A percentile compares a stretch with the other conserved stretches of the same genome.
phyloP scores from a whole-genome alignment of 37 sponge, comb jelly and placozoan species.

The Halichondria panicea region DNA sequence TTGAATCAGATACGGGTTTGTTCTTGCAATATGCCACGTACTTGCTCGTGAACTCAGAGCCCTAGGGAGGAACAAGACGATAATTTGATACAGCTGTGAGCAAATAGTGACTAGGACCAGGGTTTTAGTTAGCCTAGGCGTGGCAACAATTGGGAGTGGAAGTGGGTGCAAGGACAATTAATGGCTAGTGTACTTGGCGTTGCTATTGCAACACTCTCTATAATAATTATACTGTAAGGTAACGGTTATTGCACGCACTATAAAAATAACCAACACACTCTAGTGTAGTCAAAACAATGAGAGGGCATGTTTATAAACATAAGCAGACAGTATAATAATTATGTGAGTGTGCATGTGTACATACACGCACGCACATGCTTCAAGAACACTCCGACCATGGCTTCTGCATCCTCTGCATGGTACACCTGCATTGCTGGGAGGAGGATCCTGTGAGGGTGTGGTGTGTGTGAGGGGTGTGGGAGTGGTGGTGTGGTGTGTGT shows the following conservation, averaged over 20 bases:
- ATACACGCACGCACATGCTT: slow-evolving; percentile 22
- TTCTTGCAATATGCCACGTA: slow-evolving; percentile 57
- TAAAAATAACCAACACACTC: no score
- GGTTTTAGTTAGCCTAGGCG: background rate
- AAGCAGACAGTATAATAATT: background rate
- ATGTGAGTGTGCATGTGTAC: background rate
- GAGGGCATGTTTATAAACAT: no score
- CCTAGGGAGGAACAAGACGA: slow-evolving; percentile 5
- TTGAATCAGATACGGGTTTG: slow-evolving; percentile 41
- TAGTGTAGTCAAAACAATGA: no score
- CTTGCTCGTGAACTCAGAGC: slow-evolving; percentile 4
- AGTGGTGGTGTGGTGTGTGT: no score
- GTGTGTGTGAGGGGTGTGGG: no score
- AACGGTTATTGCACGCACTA: no score
- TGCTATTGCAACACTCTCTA: no score
- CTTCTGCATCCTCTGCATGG: slow-evolving; percentile 17
- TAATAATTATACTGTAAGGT: no score
- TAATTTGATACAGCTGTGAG: background rate
- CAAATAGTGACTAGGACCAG: background rate
- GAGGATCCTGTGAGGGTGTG: slow-evolving; percentile 11
- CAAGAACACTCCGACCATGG: slow-evolving; percentile 24
- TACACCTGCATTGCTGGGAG: slow-evolving; percentile 33
- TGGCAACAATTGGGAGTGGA: background rate
- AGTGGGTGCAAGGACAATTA: no score
- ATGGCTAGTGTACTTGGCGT: no score